Evolutionary conservation across 1,140 invertebrate species (phyloP).

Genomic region (Drosophila bifasciata): DNA sequence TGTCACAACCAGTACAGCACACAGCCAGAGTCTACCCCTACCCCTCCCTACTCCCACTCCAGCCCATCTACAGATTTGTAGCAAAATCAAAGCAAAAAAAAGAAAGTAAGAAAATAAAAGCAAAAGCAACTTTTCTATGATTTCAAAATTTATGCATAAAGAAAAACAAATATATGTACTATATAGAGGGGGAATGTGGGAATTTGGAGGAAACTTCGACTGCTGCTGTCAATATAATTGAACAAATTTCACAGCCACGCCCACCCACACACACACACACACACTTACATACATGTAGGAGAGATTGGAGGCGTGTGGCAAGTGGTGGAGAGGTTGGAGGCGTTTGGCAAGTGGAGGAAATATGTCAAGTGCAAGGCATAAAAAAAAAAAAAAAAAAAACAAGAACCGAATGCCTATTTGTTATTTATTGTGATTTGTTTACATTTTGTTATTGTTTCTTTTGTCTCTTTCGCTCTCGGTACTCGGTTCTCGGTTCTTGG

Average conservation of each 20-base stretch:
- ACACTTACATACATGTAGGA: no score
- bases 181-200: background rate
- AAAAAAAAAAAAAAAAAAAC: no score
- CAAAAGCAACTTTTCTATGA: conserved; percentile 17
- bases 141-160: conserved; percentile 38
- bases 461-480: conserved; percentile 12
- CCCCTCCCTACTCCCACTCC: background rate
- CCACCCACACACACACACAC: background rate
- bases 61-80: background rate
- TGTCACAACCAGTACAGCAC: conserved; percentile 8
- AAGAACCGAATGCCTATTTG: conserved; percentile 40
- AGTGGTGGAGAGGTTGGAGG: no score
- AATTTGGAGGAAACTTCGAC: conserved; percentile 16
- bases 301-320: no score
- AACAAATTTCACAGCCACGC: conserved; percentile 38
- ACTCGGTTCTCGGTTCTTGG: no score
- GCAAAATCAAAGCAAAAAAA: conserved; percentile 1
- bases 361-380: conserved; percentile 33
- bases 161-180: no score
- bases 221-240: conserved; percentile 45
- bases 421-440: conserved; percentile 50
- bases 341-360: background rate
- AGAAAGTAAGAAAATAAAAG: background rate
- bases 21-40: no score
- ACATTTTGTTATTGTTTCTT: conserved; percentile 22